A percentile compares a stretch with the other conserved stretches of the same genome.
phyloP scores from a whole-genome alignment of 2,113 vertebrate species.

The Solea solea region DNA sequence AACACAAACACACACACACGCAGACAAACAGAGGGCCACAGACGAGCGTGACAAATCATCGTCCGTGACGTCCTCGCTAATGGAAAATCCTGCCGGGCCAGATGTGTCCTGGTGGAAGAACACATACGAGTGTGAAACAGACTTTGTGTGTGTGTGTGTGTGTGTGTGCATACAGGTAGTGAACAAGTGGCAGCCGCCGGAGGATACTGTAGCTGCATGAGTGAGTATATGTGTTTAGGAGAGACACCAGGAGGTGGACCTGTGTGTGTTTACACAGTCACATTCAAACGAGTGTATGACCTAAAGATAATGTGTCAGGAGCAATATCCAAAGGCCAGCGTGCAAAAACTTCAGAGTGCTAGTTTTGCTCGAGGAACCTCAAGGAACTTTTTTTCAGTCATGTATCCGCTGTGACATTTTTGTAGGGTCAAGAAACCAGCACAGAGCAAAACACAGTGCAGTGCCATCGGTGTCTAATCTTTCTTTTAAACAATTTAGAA shows the following conservation, averaged over 20 bases:
- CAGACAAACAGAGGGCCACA: slow-evolving; percentile 15
- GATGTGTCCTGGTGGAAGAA: slow-evolving; percentile 67
- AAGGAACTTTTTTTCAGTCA: no score
- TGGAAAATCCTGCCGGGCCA: slow-evolving; percentile 61
- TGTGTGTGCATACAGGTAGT: slow-evolving; percentile 42
- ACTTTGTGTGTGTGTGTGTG: background rate
- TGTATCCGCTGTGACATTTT: no score
- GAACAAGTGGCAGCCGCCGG: slow-evolving; percentile 28
- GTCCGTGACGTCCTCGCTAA: slow-evolving; percentile 53
- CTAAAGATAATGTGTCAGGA: slow-evolving; percentile 4
- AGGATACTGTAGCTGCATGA: slow-evolving; percentile 17
- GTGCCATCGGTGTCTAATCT: no score
- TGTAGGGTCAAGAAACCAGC: no score
- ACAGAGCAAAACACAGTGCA: no score
- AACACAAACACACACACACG: slow-evolving; percentile 6
- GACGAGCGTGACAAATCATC: slow-evolving; percentile 43
- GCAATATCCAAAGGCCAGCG: background rate
- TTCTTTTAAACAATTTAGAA: no score
- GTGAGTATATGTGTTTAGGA: slow-evolving; percentile 9
- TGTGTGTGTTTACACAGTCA: background rate
- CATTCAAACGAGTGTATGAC: slow-evolving; percentile 21
- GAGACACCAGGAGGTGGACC: slow-evolving; percentile 3
- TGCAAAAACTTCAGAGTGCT: no score
- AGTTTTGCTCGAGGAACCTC: no score
- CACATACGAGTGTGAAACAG: slow-evolving; percentile 57